Conservation (phyloP, 2,113 vertebrate genomes). For the Sylvietta virens region DNA sequence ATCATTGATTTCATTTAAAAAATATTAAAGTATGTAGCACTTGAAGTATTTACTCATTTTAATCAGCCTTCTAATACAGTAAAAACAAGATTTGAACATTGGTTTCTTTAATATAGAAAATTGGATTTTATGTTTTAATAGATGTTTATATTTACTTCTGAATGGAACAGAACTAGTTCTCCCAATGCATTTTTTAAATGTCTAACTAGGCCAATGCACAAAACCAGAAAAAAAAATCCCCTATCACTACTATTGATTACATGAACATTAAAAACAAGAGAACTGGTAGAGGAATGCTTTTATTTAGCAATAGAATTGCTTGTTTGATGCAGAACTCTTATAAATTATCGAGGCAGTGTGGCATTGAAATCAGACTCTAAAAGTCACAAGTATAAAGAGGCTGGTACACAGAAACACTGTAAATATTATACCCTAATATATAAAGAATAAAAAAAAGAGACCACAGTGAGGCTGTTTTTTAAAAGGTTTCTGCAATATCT, state of each 20-base stretch:
- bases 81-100: background rate
- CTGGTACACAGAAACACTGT: background rate
- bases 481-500: background rate
- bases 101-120: background rate
- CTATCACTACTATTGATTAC: background rate
- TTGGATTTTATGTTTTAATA: background rate
- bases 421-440: background rate
- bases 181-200: background rate
- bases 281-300: background rate
- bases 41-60: background rate
- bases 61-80: background rate
- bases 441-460: background rate
- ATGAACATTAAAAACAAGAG: background rate
- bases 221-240: background rate
- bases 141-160: background rate
- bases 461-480: background rate
- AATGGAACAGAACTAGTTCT: background rate
- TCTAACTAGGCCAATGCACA: background rate
- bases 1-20: background rate
- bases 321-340: background rate
- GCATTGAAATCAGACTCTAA: background rate
- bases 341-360: background rate
- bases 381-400: background rate
- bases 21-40: background rate
- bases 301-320: background rate